Evolutionary conservation across 2,888 invertebrate species (phyloP).

Genomic region (Cartodere bifasciata): DNA sequence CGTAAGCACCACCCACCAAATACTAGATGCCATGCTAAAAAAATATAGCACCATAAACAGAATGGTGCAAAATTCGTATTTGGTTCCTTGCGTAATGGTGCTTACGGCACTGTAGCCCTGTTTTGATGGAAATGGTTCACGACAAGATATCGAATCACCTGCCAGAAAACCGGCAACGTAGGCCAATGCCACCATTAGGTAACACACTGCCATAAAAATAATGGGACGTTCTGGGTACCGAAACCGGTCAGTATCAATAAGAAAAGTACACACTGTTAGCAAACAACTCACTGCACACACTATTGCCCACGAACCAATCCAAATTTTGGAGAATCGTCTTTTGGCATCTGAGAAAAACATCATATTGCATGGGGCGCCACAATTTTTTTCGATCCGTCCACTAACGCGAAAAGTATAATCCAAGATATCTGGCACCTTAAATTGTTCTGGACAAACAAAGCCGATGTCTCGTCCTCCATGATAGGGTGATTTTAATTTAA

Average conservation of each 20-base stretch:
- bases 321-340: slow-evolving; percentile 69
- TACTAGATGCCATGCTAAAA: slow-evolving; percentile 92
- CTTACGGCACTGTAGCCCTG: slow-evolving; percentile 64
- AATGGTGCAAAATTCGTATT: slow-evolving; percentile 76
- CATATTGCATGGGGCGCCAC: slow-evolving; percentile 83
- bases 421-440: slow-evolving; percentile 65
- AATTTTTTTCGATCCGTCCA: slow-evolving; percentile 57
- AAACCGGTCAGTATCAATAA: slow-evolving; percentile 90
- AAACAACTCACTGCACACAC: slow-evolving; percentile 82
- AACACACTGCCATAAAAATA: slow-evolving; percentile 92
- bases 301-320: slow-evolving; percentile 91
- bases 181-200: slow-evolving; percentile 85
- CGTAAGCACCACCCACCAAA: slow-evolving; percentile 96
- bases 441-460: slow-evolving; percentile 79
- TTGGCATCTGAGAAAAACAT: slow-evolving; percentile 83
- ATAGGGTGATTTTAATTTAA: slow-evolving; percentile 20
- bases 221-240: slow-evolving; percentile 96
- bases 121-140: slow-evolving; percentile 65
- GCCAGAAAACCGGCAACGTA: slow-evolving; percentile 80
- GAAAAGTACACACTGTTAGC: slow-evolving; percentile 85
- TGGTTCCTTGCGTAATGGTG: slow-evolving; percentile 79
- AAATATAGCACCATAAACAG: slow-evolving; percentile 94
- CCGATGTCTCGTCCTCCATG: slow-evolving; percentile 53
- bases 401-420: slow-evolving; percentile 78
- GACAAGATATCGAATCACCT: slow-evolving; percentile 71